Evolutionary conservation across 2,113 vertebrate species (phyloP).

Genomic region (Tachycineta bicolor): DNA sequence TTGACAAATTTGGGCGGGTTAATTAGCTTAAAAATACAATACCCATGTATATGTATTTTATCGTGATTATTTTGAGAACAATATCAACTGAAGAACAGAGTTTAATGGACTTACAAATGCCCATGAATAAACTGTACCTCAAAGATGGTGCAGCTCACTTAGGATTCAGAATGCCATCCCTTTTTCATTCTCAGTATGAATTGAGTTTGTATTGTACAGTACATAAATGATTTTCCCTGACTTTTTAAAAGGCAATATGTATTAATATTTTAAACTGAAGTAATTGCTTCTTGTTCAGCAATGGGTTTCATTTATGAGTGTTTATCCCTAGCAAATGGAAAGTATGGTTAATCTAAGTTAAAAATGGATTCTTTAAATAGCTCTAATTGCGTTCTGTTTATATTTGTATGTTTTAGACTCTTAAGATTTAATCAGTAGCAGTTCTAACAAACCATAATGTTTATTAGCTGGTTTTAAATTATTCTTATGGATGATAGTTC

Average conservation of each 20-base stretch:
- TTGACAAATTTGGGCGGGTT: neutral
- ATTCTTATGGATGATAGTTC: conserved; percentile 75
- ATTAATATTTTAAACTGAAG: conserved; percentile 87
- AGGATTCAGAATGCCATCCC: conserved; percentile 33
- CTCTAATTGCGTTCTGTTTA: conserved; percentile 84
- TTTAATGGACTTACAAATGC: conserved; percentile 67
- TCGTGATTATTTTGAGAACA: conserved; percentile 34
- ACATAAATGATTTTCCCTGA: conserved; percentile 80
- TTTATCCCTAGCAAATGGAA: conserved; percentile 82
- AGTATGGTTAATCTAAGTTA: conserved; percentile 85
- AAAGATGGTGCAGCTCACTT: conserved; percentile 52
- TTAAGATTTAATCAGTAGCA: conserved; percentile 83
- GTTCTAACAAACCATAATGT: conserved; percentile 82
- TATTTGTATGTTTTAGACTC: conserved; percentile 82
- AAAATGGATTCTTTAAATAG: conserved; percentile 85
- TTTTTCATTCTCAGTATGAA: conserved; percentile 70
- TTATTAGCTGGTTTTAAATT: conserved; percentile 85
- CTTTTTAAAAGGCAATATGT: conserved; percentile 77
- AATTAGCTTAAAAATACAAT: neutral
- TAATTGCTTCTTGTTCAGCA: conserved; percentile 84
- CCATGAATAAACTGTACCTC: conserved; percentile 34
- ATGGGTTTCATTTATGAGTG: conserved; percentile 82
- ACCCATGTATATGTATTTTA: neutral
- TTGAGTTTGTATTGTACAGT: conserved; percentile 56
- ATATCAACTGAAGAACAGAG: conserved; percentile 16